Percentiles rank a stretch among this genome's conserved stretches.
Evolutionary conservation across 2,113 vertebrate species (phyloP).

Genomic region (Cochlearius cochlearius): DNA sequence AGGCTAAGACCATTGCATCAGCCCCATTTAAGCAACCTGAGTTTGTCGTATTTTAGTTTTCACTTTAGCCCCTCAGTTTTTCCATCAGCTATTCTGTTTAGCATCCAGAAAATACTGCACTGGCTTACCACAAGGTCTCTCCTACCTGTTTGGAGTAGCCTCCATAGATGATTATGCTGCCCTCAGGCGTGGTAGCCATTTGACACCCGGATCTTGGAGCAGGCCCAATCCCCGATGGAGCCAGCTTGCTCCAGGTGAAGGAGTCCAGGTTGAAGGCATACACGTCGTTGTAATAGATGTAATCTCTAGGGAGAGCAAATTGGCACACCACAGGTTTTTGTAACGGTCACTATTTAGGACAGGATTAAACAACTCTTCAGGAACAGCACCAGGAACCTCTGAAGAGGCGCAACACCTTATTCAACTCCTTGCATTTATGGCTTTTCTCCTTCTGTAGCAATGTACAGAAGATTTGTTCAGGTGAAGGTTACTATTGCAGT

Average conservation of each 20-base stretch:
- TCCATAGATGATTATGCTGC: slow-evolving; percentile 85
- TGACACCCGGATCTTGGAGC: slow-evolving; percentile 87
- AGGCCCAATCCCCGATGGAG: slow-evolving; percentile 79
- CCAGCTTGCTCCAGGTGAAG: slow-evolving; percentile 85
- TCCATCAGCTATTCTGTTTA: not conserved
- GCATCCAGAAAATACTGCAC: not conserved
- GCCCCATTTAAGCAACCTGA: not conserved
- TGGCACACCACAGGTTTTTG: not conserved
- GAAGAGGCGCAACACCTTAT: not conserved
- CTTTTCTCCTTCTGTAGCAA: not conserved
- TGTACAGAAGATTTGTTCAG: not conserved
- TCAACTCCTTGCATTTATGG: not conserved
- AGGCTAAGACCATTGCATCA: fast-evolving
- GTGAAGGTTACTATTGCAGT: not conserved
- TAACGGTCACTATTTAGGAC: not conserved
- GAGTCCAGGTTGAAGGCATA: slow-evolving; percentile 90
- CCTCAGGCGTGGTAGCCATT: slow-evolving; percentile 82
- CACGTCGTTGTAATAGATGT: slow-evolving; percentile 92
- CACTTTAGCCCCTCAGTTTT: not conserved
- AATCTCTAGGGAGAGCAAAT: slow-evolving; percentile 79
- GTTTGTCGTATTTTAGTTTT: not conserved
- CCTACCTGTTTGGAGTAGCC: slow-evolving; percentile 94
- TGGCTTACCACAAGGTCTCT: not conserved
- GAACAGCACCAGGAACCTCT: not conserved
- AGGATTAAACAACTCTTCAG: not conserved